Conservation (phyloP, 2,888 invertebrate genomes). For the Iphiclides podalirius region DNA sequence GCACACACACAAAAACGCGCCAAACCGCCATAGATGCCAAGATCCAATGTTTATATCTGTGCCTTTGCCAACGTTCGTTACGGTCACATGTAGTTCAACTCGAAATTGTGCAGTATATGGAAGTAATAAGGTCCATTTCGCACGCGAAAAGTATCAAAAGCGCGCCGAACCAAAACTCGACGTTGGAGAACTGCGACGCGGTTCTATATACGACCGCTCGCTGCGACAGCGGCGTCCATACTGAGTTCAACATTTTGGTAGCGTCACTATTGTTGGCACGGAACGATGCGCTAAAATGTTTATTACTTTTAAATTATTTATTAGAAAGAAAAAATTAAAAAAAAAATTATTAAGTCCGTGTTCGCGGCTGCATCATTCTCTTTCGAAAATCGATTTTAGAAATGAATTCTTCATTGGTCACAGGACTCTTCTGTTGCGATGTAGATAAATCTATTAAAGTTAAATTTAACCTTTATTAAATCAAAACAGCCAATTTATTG, state of each 20-base stretch:
- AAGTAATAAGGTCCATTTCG: conserved; percentile 75
- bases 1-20: conserved; percentile 1
- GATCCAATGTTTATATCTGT: neutral
- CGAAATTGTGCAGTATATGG: conserved; percentile 45
- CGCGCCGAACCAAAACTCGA: conserved; percentile 70
- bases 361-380: neutral
- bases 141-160: conserved; percentile 66
- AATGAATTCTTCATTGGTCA: too few species aligned
- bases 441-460: too few species aligned
- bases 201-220: conserved; percentile 50
- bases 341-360: conserved; percentile 5
- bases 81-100: conserved; percentile 26
- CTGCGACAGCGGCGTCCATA: conserved; percentile 54
- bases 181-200: conserved; percentile 55
- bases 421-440: too few species aligned
- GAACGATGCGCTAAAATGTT: conserved; percentile 26
- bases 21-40: neutral
- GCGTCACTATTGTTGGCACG: conserved; percentile 30
- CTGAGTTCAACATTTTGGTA: conserved; percentile 53
- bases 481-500: too few species aligned
- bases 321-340: too few species aligned
- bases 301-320: conserved; percentile 27
- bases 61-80: conserved; percentile 4
- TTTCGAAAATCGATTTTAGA: neutral
- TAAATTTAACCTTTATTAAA: too few species aligned